A percentile compares a stretch with the other conserved stretches of the same genome.
Conservation (phyloP, 1,140 invertebrate species). For the Neelides sp. region DNA sequence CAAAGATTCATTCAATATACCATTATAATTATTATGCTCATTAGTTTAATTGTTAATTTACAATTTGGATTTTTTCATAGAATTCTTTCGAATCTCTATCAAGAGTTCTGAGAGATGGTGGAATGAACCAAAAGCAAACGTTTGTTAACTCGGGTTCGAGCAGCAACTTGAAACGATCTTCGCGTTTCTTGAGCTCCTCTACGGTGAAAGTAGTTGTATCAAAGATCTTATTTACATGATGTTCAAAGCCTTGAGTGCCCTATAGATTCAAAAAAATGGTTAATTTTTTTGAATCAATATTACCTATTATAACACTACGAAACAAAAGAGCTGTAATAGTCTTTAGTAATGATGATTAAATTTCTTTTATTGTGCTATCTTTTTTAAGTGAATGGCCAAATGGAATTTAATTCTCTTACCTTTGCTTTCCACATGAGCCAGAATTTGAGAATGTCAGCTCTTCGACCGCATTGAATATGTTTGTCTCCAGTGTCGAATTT, state of each 20-base stretch:
- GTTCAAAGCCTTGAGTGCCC: slow-evolving; percentile 63
- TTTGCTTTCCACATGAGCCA: slow-evolving; percentile 98
- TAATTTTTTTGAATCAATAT: neutral
- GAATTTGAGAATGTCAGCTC: slow-evolving; percentile 87
- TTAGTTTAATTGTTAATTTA: neutral
- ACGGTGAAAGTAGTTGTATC: slow-evolving; percentile 58
- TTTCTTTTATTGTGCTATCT: too few species aligned
- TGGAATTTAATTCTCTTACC: slow-evolving; percentile 33
- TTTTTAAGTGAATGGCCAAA: too few species aligned
- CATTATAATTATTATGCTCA: neutral
- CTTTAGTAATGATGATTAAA: too few species aligned
- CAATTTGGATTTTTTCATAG: slow-evolving; percentile 54
- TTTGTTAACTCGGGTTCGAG: slow-evolving; percentile 81
- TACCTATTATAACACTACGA: neutral
- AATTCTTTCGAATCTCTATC: slow-evolving; percentile 46
- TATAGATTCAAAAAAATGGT: slow-evolving; percentile 11
- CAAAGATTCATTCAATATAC: neutral
- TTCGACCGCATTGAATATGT: slow-evolving; percentile 80
- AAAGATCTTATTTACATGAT: slow-evolving; percentile 66
- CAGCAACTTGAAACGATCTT: slow-evolving; percentile 56
- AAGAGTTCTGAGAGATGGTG: slow-evolving; percentile 52
- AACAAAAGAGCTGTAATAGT: neutral
- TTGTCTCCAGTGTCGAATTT: slow-evolving; percentile 83
- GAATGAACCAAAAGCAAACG: slow-evolving; percentile 91
- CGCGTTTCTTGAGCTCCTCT: slow-evolving; percentile 48